phyloP scores from a whole-genome alignment of 2,113 vertebrate genomes.

The Quiscalus mexicanus region DNA sequence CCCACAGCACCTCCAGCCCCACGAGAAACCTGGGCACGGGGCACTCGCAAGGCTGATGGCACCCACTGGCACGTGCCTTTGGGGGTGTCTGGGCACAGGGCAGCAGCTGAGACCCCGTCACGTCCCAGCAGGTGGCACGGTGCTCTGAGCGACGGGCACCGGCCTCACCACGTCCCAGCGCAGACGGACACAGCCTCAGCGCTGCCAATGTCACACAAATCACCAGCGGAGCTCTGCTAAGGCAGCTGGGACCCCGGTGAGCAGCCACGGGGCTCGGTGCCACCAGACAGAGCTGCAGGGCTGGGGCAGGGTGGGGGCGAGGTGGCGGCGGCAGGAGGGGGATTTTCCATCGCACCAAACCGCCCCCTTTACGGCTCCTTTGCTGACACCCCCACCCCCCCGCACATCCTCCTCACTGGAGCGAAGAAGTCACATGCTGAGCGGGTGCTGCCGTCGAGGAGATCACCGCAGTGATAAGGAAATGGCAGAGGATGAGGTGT shows the following conservation, averaged over 20 bases:
- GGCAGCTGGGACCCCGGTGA: background rate
- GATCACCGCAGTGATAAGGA: conserved; percentile 54
- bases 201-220: background rate
- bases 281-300: background rate
- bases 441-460: conserved; percentile 29
- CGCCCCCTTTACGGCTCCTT: background rate
- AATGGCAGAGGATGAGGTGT: background rate
- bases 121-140: rapidly evolving
- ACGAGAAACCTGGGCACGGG: background rate
- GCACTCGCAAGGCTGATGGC: background rate
- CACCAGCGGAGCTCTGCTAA: rapidly evolving
- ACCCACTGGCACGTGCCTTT: too few relatives aligned
- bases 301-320: background rate
- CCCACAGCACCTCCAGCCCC: background rate
- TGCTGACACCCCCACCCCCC: background rate
- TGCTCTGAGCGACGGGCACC: rapidly evolving
- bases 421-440: conserved; percentile 36
- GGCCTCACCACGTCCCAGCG: rapidly evolving
- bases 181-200: background rate
- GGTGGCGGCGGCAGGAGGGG: background rate
- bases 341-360: conserved; percentile 50
- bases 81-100: rapidly evolving
- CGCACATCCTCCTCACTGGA: conserved; percentile 44
- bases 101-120: background rate
- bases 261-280: background rate